Conservation (phyloP, 2,888 invertebrate species). For the Leucophora obtusa region DNA sequence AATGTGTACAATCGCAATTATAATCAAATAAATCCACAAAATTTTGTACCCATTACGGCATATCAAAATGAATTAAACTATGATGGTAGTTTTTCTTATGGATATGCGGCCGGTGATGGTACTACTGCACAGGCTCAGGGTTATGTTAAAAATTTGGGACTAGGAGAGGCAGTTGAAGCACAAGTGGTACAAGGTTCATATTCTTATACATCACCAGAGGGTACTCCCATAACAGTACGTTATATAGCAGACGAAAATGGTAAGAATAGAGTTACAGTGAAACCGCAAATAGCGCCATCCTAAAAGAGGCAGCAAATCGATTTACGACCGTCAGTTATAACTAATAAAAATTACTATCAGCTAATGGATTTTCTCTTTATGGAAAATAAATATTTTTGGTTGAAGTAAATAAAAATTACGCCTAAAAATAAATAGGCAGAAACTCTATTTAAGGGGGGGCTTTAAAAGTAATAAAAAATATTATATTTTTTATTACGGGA, state of each 20-base stretch:
- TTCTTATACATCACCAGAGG: constrained; percentile 87
- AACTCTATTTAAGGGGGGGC: too few species aligned
- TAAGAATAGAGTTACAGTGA: constrained; percentile 65
- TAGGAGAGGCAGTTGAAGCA: constrained; percentile 83
- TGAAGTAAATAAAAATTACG: too few species aligned
- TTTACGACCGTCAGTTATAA: too few species aligned
- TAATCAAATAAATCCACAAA: constrained; percentile 73
- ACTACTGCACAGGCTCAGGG: constrained; percentile 89
- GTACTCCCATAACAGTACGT: constrained; percentile 84
- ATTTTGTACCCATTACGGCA: constrained; percentile 78
- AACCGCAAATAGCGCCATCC: too few species aligned
- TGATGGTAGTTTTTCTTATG: constrained; percentile 79
- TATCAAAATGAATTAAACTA: constrained; percentile 78
- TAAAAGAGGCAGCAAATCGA: too few species aligned
- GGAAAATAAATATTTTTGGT: too few species aligned
- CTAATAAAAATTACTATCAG: too few species aligned
- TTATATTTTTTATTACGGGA: too few species aligned
- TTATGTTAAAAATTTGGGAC: constrained; percentile 85
- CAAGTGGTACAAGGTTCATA: constrained; percentile 88
- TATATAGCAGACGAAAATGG: constrained; percentile 89
- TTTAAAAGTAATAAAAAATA: too few species aligned
- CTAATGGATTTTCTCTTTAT: too few species aligned
- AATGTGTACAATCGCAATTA: constrained; percentile 71
- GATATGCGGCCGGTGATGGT: constrained; percentile 88
- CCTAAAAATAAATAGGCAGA: too few species aligned